Base-by-base conservation (phyloP, 2,888 invertebrate species). In the Sminthurinus aureus region DNA sequence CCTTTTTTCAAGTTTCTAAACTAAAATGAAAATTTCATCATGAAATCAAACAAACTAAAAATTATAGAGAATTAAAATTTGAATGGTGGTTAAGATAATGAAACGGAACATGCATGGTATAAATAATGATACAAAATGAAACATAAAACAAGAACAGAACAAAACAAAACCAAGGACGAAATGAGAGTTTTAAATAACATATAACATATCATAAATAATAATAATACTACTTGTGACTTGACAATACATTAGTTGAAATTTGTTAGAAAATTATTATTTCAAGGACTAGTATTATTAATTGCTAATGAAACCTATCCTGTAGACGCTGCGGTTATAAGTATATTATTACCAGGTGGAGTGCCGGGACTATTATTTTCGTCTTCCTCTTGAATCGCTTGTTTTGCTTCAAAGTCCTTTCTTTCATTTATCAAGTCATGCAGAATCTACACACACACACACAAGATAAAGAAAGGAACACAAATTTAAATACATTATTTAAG, bases 321-420 rank as follows among this genome's bases (percentile, higher is more conserved):
- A 24, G 26, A 15, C 26, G 2, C 6, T n/a, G 66, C 26, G 76
- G 12, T 64, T 52, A 82, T 73, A 26, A 52, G n/a, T n/a, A 58
- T 11, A 85, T 87, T 85, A 87, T 87, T 87, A 87, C 87, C 87
- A 0, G 88, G 87, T 0, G 87, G 86, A 50, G 88, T 87, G 18
- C 85, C 84, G 38, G 86, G 87, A 9, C 85, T 69, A 58, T 83
- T 85, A 64, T 85, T 85, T 82, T 89, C 89, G 22, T 88, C 88
- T 82, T 88, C 88, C 83, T 89, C 89, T 78, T 86, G 71, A 64
- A 89, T 89, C 51, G 88, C 84, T 22, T 85, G 79, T 69, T 84
- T 87, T 38, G 85, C 86, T 82, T 89, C 89, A 87, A 87, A 89
- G 73, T 87, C 87, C 80, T 88, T 87, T 51, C 88, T 76, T 66